Evolutionary conservation across 1,140 invertebrate species (phyloP).

Genomic region (Armadillidium nasatum): DNA sequence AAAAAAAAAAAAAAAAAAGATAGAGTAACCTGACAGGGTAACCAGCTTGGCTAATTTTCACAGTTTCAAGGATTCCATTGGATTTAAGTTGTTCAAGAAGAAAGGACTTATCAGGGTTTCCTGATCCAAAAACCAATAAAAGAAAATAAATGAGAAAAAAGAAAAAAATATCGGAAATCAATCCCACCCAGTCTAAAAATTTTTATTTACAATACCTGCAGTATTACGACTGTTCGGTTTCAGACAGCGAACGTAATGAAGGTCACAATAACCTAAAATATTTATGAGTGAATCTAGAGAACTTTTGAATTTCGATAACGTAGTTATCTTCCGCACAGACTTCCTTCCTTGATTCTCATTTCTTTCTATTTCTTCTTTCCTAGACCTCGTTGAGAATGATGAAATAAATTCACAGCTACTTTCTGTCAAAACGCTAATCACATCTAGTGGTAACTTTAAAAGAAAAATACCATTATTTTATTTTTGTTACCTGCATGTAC

Average conservation of each 20-base stretch:
- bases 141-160: background rate
- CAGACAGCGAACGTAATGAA: constrained; percentile 42
- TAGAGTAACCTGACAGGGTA: constrained; percentile 6
- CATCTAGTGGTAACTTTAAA: constrained; percentile 17
- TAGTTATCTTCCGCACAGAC: constrained; percentile 38
- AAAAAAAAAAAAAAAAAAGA: too few relatives aligned
- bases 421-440: constrained; percentile 19
- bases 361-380: background rate
- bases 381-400: background rate
- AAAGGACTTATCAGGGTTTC: constrained; percentile 14
- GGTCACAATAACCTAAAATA: constrained; percentile 34
- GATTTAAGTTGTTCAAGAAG: constrained; percentile 22
- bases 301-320: constrained; percentile 42
- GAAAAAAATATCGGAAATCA: background rate
- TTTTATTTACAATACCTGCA: constrained; percentile 23
- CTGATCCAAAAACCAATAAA: constrained; percentile 18
- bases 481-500: too few relatives aligned
- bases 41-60: constrained; percentile 23
- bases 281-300: constrained; percentile 39
- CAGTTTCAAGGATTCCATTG: constrained; percentile 26
- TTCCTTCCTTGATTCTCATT: background rate
- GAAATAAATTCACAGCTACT: constrained; percentile 25
- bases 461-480: too few relatives aligned
- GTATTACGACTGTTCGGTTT: constrained; percentile 33
- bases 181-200: background rate